Conservation (phyloP, 2,888 invertebrate genomes). For the Drosophila incognita region DNA sequence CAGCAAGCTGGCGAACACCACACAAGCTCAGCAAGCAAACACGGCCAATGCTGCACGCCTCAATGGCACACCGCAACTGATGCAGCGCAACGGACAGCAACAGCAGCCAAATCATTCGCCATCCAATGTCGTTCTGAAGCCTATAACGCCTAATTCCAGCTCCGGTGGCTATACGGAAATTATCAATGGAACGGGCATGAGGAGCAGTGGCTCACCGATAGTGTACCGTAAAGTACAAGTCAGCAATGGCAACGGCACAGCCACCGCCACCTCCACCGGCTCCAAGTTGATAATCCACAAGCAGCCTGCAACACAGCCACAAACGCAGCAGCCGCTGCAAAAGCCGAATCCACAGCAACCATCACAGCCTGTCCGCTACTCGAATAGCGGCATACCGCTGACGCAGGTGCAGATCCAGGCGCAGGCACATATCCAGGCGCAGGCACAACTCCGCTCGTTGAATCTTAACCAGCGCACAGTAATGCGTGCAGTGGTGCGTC, state of each 20-base stretch:
- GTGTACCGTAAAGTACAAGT: slow-evolving; percentile 50
- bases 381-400: neutral
- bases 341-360: slow-evolving; percentile 13
- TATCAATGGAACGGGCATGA: slow-evolving; percentile 21
- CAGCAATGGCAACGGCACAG: slow-evolving; percentile 32
- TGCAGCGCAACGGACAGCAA: slow-evolving; percentile 12
- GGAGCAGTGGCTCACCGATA: neutral
- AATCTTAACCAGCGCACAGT: neutral
- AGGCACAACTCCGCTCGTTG: slow-evolving; percentile 9
- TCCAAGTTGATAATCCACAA: slow-evolving; percentile 37
- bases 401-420: neutral
- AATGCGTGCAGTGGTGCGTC: slow-evolving; percentile 2
- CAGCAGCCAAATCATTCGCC: slow-evolving; percentile 2
- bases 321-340: slow-evolving; percentile 1
- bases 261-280: slow-evolving; percentile 11
- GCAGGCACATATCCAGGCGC: slow-evolving; percentile 12
- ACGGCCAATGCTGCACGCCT: slow-evolving; percentile 4
- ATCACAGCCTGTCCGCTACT: neutral
- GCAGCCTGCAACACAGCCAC: neutral
- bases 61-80: neutral
- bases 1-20: slow-evolving; percentile 37
- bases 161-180: slow-evolving; percentile 21
- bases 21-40: neutral
- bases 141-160: slow-evolving; percentile 21
- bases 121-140: neutral